phyloP scores from a whole-genome alignment of 2,113 vertebrate genomes.

The Gambusia affinis region DNA sequence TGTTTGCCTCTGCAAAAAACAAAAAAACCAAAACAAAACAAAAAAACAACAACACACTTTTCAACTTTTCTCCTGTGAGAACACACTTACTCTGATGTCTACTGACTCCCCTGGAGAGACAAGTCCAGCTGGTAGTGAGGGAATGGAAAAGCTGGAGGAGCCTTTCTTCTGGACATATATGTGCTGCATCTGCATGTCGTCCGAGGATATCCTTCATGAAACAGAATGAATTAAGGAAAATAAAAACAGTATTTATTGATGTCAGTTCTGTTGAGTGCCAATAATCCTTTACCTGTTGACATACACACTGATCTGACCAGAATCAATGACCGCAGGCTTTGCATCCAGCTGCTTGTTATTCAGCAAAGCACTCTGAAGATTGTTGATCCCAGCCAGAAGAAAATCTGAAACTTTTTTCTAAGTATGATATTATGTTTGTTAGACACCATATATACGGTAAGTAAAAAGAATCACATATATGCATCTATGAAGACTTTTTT shows the following conservation, averaged over 20 bases:
- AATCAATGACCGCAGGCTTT: constrained; percentile 79
- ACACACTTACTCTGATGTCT: constrained; percentile 85
- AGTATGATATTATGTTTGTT: constrained; percentile 21
- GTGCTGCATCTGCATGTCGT: constrained; percentile 67
- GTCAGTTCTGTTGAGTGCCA: background rate
- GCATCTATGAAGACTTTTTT: constrained; percentile 23
- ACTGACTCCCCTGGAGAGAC: constrained; percentile 79
- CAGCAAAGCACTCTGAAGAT: constrained; percentile 86
- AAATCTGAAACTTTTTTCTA: constrained; percentile 74
- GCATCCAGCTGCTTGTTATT: constrained; percentile 77
- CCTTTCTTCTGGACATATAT: constrained; percentile 70
- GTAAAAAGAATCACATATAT: background rate
- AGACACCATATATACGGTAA: background rate
- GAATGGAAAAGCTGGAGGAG: constrained; percentile 86
- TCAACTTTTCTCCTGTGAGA: background rate
- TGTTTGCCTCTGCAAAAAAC: background rate
- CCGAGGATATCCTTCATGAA: constrained; percentile 66
- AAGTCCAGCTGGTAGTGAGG: constrained; percentile 72
- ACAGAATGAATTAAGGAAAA: constrained; percentile 2
- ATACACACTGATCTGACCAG: constrained; percentile 85
- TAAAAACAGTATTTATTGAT: background rate
- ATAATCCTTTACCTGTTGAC: constrained; percentile 86
- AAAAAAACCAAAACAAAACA: too few relatives aligned
- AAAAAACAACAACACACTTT: background rate
- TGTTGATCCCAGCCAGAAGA: constrained; percentile 81